Evolutionary conservation across 2,888 invertebrate genomes (phyloP), one percentile per base, ranked within the genome.

Genomic region (Abscondita cerata): DNA sequence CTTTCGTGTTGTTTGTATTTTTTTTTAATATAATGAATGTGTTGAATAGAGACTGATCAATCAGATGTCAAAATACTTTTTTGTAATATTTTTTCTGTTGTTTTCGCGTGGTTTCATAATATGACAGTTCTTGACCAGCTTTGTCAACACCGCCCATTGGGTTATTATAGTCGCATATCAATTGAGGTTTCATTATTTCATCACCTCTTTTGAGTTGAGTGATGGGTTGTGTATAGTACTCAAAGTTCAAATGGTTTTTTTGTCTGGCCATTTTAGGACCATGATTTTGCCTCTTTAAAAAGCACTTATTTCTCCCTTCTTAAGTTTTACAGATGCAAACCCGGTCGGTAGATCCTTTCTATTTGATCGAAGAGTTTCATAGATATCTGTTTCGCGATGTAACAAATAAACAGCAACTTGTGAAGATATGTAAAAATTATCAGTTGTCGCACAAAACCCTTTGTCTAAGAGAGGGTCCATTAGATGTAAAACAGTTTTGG

Each of bases 1-100:
- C 11, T 3, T 9, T 36, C 2, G 36, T 36, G 11, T 36, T 36
- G 4, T 36, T 36, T 9, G 11, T 36, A 36, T 8, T 36, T 36
- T 36, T 36, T 36, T 3, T 3, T 8, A n/a, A 36, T 36, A 36
- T 36, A n/a, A 36, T 11, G 11, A 36, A 36, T 36, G 36, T 11
- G 11, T 36, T 36, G 36, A 36, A 9, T 12, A 36, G 9, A 6
- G 31, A 31, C 9, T 31, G 31, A 31, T 31, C 31, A 9, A 31
- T 6, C n/a, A 31, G 31, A 36, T 36, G 36, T 2, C 36, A 11
- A 36, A 36, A 36, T 3, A 36, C 36, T 36, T 36, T 36, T 2
- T 36, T 36, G 12, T 36, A 36, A 36, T 36, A 36, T 36, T 36
- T 36, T 36, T 36, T 36, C 12, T n/a, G n/a, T n/a, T n/a, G n/a